These are phyloP conservation scores for Myioborus miniatus DNA, from an alignment of 2,797 vertebrate genomes.

Conservation along the genomic window DNA sequence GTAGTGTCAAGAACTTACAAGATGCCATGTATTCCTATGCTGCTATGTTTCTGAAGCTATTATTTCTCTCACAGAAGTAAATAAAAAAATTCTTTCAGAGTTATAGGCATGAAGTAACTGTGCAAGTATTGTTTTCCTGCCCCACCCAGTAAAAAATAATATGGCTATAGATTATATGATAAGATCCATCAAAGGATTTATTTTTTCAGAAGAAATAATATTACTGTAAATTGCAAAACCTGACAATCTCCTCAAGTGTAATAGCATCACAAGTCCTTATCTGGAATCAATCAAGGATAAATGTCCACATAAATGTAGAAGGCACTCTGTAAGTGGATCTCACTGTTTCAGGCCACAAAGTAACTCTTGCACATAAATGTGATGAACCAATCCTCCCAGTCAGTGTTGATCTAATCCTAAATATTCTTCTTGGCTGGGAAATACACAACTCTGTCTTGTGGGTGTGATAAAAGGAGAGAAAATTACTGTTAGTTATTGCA, in stretches of 20 bases:
- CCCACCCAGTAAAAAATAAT: neutral
- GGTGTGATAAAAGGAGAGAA: neutral
- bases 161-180: rapidly evolving
- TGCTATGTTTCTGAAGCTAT: neutral
- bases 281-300: neutral
- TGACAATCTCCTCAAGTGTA: neutral
- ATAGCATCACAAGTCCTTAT: neutral
- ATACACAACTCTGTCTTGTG: neutral
- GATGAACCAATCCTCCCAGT: neutral
- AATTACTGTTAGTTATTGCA: neutral
- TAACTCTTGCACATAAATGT: rapidly evolving
- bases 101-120: neutral
- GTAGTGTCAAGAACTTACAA: neutral
- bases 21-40: neutral
- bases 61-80: neutral
- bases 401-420: neutral
- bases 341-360: neutral
- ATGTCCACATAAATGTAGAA: neutral
- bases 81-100: neutral
- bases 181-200: neutral
- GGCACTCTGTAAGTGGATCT: neutral
- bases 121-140: neutral
- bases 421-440: neutral
- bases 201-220: neutral
- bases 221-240: neutral